phyloP scores from a whole-genome alignment of 2,797 vertebrate genomes.

The Decapterus maruadsi region DNA sequence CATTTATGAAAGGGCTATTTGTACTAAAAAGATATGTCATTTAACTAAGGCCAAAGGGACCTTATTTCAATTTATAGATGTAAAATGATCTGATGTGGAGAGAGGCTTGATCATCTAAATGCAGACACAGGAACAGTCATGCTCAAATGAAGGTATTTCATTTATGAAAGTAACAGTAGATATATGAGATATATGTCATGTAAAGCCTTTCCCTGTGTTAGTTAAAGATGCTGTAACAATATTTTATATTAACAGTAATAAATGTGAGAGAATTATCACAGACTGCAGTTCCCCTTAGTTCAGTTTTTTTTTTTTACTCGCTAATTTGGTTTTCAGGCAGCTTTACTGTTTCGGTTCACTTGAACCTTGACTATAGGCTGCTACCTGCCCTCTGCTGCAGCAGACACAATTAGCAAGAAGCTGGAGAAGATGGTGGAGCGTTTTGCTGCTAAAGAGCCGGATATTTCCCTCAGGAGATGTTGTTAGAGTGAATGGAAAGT shows the following conservation, averaged over 20 bases:
- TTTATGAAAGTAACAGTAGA: neutral
- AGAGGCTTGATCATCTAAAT: slow-evolving; percentile 37
- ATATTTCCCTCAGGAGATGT: neutral
- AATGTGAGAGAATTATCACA: neutral
- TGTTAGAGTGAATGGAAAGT: too few species aligned
- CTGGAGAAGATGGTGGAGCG: neutral
- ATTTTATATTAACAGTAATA: neutral
- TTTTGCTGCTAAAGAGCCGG: neutral
- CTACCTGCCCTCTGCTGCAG: neutral
- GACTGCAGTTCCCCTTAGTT: neutral
- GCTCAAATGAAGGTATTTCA: neutral
- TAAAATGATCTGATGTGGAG: slow-evolving; percentile 32
- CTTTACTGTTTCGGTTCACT: neutral
- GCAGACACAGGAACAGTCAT: slow-evolving; percentile 33
- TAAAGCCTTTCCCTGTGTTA: neutral
- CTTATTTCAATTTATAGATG: slow-evolving; percentile 52
- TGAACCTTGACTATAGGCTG: neutral
- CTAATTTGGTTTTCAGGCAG: neutral
- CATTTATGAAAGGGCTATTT: slow-evolving; percentile 59
- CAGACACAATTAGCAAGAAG: neutral
- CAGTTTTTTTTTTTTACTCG: neutral
- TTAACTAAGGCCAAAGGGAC: slow-evolving; percentile 20
- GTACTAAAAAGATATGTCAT: slow-evolving; percentile 26
- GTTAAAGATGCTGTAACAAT: neutral
- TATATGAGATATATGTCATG: neutral